Percentiles rank a stretch among this genome's conserved stretches.
These are phyloP conservation scores for Amazona guildingii DNA, from an alignment of 2,113 vertebrate genomes.

Conservation along the genomic window DNA sequence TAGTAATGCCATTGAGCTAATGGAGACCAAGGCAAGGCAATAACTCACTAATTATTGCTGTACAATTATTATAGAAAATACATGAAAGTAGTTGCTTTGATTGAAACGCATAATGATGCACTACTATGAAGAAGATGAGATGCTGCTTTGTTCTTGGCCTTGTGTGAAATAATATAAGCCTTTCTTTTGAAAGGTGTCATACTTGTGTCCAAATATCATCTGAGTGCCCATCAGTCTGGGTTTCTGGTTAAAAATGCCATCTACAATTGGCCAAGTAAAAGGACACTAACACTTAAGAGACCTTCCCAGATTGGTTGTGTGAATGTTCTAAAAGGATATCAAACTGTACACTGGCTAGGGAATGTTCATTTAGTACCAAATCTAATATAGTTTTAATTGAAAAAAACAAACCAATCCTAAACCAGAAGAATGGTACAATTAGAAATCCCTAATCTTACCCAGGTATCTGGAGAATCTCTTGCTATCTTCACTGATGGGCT, in stretches of 20 bases:
- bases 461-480: not conserved
- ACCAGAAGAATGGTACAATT: not conserved
- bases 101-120: not conserved
- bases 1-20: not conserved
- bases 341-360: not conserved
- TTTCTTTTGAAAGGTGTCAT: not conserved
- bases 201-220: not conserved
- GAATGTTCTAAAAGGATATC: not conserved
- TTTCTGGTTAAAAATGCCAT: not conserved
- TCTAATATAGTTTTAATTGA: not conserved
- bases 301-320: not conserved
- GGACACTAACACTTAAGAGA: not conserved
- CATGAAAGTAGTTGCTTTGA: not conserved
- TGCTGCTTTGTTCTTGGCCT: not conserved
- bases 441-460: not conserved
- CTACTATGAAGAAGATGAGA: not conserved
- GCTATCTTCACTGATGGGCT: not conserved
- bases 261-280: not conserved
- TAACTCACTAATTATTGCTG: not conserved
- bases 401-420: not conserved
- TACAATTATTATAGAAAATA: not conserved
- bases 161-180: not conserved
- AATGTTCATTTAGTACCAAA: not conserved
- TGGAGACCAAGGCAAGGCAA: not conserved
- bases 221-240: not conserved